Base-by-base conservation (phyloP, 2,888 invertebrate genomes). In the Trichopria drosophilae region DNA sequence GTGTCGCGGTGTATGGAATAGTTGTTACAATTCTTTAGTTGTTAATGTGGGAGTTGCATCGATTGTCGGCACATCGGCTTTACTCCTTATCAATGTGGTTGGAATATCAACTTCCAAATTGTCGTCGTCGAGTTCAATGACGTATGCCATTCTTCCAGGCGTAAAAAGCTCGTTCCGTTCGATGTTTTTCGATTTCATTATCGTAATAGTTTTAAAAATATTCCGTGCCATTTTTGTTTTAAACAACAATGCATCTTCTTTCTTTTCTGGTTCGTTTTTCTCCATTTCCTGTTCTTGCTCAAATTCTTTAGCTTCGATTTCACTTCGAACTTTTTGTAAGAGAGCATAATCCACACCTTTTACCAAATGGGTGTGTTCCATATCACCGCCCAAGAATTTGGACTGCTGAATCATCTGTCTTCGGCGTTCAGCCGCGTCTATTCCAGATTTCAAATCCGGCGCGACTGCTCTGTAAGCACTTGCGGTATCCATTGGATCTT, bases 321-420 rank as follows among this genome's bases (percentile, higher is more conserved):
- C 98, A 58, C 94, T 94, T 36, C 96, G 84, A 0, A 75, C 93
- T 81, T 98, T 92, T 68, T 94, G 93, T 49, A 95, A 76, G 42
- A 95, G 77, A 0, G 94, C 93, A 75, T 92, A 95, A 81, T 95
- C 95, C 72, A 91, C 77, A 64, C 94, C 99, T 79, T 99, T 99
- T 64, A 99, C 99, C 82, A 99, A 94, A 79, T 99, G 99, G 72
- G 99, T 99, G 68, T 99, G 99, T 69, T 99, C 97, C 92, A 99
- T 97, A 77, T 99, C 99, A 83, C 99, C 99, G 73, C 99, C 99
- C 80, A 99, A 92, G 78, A 95, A 99, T 78, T 99, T 99, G 0
- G 99, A 99, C 78, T 99, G 98, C 72, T 90, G 89, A 71, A 99
- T 99, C 80, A 96, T 87, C 70, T 97, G 93, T 42, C 95, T 84